Conservation (phyloP, 2,113 vertebrate species). For the Erythrocercus mccallii region DNA sequence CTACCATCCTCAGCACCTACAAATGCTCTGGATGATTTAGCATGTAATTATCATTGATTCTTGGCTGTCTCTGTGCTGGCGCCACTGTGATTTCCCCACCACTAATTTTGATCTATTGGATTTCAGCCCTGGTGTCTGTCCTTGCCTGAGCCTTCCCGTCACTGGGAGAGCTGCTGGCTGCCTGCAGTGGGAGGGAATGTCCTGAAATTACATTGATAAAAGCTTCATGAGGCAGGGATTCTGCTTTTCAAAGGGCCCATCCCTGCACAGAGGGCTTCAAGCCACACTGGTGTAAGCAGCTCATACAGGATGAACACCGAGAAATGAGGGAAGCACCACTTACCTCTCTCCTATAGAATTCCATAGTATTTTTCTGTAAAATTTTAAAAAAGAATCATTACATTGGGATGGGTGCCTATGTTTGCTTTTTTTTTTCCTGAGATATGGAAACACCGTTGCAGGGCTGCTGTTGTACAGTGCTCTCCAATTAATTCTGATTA, state of each 20-base stretch:
- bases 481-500: constrained; percentile 39
- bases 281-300: neutral
- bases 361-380: constrained; percentile 84
- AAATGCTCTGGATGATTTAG: neutral
- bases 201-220: neutral
- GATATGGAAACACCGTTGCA: neutral
- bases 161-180: neutral
- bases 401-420: neutral
- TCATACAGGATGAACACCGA: neutral
- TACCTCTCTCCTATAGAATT: constrained; percentile 88
- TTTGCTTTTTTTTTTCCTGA: neutral
- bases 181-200: neutral
- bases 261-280: neutral
- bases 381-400: neutral
- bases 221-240: neutral
- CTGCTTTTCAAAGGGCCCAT: neutral
- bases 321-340: constrained; percentile 40
- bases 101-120: neutral
- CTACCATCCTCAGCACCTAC: neutral
- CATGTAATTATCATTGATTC: constrained; percentile 32
- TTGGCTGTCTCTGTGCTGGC: neutral
- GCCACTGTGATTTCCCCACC: neutral
- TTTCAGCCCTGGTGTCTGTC: neutral
- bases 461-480: neutral
- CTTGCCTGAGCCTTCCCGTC: neutral